Evolutionary conservation across 2,888 invertebrate species (phyloP).

Genomic region (Eristalis tenax): DNA sequence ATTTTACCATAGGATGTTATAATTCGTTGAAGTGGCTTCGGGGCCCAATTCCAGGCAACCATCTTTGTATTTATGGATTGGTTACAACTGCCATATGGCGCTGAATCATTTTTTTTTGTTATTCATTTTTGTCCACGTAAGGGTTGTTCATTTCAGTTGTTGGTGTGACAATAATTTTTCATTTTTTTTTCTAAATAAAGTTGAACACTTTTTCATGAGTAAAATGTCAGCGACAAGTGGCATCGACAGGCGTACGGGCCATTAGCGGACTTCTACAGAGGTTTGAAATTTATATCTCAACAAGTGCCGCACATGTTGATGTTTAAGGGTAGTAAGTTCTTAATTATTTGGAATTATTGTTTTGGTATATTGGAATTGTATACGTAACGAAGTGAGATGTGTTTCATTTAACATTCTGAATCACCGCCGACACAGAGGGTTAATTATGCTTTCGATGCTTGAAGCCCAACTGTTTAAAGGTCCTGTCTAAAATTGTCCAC

Average conservation of each 20-base stretch:
- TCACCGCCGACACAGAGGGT: too few relatives aligned
- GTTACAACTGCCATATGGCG: slow-evolving; percentile 54
- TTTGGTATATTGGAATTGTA: not conserved
- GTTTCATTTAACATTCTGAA: too few relatives aligned
- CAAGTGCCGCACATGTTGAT: not conserved
- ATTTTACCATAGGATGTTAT: slow-evolving; percentile 57
- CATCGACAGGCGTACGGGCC: slow-evolving; percentile 28
- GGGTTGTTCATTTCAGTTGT: slow-evolving; percentile 45
- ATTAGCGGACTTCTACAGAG: slow-evolving; percentile 16
- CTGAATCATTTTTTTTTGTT: slow-evolving; percentile 47
- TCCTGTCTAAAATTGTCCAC: too few relatives aligned
- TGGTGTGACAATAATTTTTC: slow-evolving; percentile 27
- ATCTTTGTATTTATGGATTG: slow-evolving; percentile 43
- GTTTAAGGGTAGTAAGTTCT: slow-evolving; percentile 3
- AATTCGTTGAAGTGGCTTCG: slow-evolving; percentile 46
- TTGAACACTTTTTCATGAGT: slow-evolving; percentile 23
- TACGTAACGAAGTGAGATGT: not conserved
- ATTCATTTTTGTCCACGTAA: slow-evolving; percentile 21
- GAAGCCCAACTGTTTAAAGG: too few relatives aligned
- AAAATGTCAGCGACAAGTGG: slow-evolving; percentile 51
- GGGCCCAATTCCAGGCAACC: slow-evolving; percentile 48
- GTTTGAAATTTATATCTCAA: not conserved
- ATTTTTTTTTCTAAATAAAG: slow-evolving; percentile 1
- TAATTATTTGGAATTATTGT: not conserved
- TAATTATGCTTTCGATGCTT: too few relatives aligned